Evolutionary conservation across 2,797 vertebrate genomes (phyloP), one percentile per base, ranked within the genome.

Genomic region (Ceryle rudis): DNA sequence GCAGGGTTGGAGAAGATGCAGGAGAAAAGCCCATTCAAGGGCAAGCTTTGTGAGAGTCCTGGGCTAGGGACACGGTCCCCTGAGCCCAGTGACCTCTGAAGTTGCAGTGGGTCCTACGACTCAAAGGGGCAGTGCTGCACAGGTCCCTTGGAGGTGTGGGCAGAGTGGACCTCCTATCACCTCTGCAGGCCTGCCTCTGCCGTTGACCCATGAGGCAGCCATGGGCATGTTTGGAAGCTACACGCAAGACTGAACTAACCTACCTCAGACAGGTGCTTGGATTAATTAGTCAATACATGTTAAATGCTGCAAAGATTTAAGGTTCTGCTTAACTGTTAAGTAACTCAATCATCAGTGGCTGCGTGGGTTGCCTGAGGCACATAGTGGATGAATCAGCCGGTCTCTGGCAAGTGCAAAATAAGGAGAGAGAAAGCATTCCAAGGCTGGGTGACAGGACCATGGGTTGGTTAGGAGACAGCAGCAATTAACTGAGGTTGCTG

Each of bases 251-350:
- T 86, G 95, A 94, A 52, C 88, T 86, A 96, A 93, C 83, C 52
- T 95, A 94, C 96, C 94, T 97, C 95, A 89, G 78, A 60, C 88
- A 86, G 92, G 49, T 25, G 37, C 92, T 95, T 15, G 74, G 64
- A 89, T 96, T 97, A 96, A 97, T 96, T 96, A 96, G 88, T 93
- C 81, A 94, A 92, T 95, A 81, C 90, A 89, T 70, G 74, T 90
- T 94, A 97, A 97, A 66, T 75, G 88, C 89, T 90, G 82, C 83
- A 81, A 86, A 94, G 95, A 95, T 96, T 95, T 94, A 93, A 95
- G 73, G 81, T 26, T 89, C 51, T 96, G 57, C 88, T 95, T 93
- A 97, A 91, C 94, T 75, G 49, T 93, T 86, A 84, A 88, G 70
- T 94, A 91, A 93, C 81, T 96, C 95, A 92, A 64, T 96, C 95